A percentile compares a stretch with the other conserved stretches of the same genome.
Conservation (phyloP, 2,888 invertebrate genomes). For the Didymodactylos carnosus region DNA sequence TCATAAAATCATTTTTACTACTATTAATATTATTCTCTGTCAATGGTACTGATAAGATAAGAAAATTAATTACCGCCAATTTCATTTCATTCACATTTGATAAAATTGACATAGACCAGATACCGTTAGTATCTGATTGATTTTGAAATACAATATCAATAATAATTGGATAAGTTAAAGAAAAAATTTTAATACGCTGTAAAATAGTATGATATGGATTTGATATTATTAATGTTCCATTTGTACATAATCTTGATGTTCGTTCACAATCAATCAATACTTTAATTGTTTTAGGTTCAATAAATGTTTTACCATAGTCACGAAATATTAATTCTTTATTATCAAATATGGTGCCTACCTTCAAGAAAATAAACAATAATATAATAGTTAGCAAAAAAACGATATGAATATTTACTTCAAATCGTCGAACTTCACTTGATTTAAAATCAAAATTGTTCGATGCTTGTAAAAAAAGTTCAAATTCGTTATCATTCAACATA, state of each 20-base stretch:
- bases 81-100: neutral
- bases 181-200: neutral
- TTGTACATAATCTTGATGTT: no score
- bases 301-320: neutral
- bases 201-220: neutral
- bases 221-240: neutral
- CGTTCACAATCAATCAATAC: neutral
- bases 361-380: no score
- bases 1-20: no score
- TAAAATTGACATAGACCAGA: neutral
- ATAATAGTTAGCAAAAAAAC: no score
- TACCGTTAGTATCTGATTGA: neutral
- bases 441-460: no score
- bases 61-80: neutral
- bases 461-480: neutral
- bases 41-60: neutral
- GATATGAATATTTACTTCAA: no score
- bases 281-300: neutral
- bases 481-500: neutral
- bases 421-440: neutral
- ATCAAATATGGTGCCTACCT: neutral
- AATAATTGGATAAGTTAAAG: neutral
- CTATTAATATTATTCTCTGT: neutral
- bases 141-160: neutral
- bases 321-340: neutral